A percentile compares a stretch with the other conserved stretches of the same genome.
phyloP scores from a whole-genome alignment of 2,113 vertebrate species.

The Pao palembangensis region DNA sequence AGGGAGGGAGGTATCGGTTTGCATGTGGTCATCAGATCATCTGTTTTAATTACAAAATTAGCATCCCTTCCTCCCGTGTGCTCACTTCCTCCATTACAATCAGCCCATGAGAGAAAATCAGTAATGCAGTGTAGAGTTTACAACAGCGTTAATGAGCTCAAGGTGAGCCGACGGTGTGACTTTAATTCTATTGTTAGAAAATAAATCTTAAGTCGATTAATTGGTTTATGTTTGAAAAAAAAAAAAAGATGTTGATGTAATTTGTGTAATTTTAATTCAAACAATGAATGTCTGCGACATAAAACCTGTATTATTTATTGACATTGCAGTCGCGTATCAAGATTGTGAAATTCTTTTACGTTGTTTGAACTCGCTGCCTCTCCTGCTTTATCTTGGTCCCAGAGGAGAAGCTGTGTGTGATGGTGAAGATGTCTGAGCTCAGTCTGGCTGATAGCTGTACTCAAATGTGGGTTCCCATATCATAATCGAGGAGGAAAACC shows the following conservation, averaged over 20 bases:
- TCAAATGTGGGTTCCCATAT: conserved; percentile 54
- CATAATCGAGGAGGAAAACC: conserved; percentile 51
- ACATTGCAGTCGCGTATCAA: background rate
- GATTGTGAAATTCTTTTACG: conserved; percentile 53
- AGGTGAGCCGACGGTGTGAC: conserved; percentile 15
- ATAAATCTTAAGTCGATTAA: too few species aligned
- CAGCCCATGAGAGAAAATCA: conserved; percentile 45
- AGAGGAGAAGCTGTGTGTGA: conserved; percentile 42
- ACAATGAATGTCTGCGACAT: too few species aligned
- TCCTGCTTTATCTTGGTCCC: conserved; percentile 45
- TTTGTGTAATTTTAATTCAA: too few species aligned
- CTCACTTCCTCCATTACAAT: conserved; percentile 40
- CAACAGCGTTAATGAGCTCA: conserved; percentile 38
- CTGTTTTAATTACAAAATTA: conserved; percentile 76
- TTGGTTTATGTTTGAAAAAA: too few species aligned
- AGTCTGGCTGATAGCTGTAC: conserved; percentile 56
- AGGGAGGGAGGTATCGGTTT: conserved; percentile 44
- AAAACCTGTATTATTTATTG: conserved; percentile 26
- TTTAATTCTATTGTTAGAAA: conserved; percentile 8
- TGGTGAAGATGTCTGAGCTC: conserved; percentile 59
- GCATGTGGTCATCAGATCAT: conserved; percentile 71
- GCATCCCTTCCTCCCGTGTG: conserved; percentile 53
- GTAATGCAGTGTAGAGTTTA: conserved; percentile 36
- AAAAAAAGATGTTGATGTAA: too few species aligned
- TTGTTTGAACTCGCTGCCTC: conserved; percentile 51